Base-by-base conservation (phyloP, 2,888 invertebrate genomes). In the Sipha maydis region DNA sequence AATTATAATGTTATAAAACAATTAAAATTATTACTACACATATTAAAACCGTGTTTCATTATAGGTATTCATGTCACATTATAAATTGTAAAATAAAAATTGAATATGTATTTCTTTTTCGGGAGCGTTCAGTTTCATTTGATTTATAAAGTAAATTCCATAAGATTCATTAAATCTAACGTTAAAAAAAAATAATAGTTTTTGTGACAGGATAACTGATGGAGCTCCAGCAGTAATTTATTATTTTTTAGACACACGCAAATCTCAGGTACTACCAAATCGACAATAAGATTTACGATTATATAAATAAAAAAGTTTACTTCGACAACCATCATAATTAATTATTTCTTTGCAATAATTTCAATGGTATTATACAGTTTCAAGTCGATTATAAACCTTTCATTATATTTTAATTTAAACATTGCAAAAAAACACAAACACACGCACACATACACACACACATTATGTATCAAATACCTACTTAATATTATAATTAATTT, bases 241-340 rank as follows among this genome's bases (percentile, higher is more conserved):
- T 86, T 86, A 86, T 86, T 79, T 86, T 34, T 86, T 73, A 79
- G 85, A 86, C 85, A 56, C 67, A 86, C 85, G 71, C 71, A 86
- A 86, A 86, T 86, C 79, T 79, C 54, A 28, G 71, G 28, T 56
- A 78, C 56, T 28, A 73, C 79, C 21, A 71, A 71, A 86, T 86
- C 79, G 56, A 61, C 79, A 79, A 79, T 79, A 86, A 79, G 79
- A 86, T 86, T 86, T 86, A 86, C 71, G 85, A 79, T 86, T 71
- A 28, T 71, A 78, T 71, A 85, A 54, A 78, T 34, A 79, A 86
- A 85, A 85, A 79, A 79, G 31, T 54, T 79, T 38, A 56, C 41
- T 79, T 56, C 31, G 71, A 86, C 85, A 86, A 73, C 78, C 31
- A 73, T 79, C 78, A 85, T 79, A 73, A 85, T 79, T 79, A 85